Conservation (phyloP, 2,113 vertebrate species). For the Athene cunicularia region DNA sequence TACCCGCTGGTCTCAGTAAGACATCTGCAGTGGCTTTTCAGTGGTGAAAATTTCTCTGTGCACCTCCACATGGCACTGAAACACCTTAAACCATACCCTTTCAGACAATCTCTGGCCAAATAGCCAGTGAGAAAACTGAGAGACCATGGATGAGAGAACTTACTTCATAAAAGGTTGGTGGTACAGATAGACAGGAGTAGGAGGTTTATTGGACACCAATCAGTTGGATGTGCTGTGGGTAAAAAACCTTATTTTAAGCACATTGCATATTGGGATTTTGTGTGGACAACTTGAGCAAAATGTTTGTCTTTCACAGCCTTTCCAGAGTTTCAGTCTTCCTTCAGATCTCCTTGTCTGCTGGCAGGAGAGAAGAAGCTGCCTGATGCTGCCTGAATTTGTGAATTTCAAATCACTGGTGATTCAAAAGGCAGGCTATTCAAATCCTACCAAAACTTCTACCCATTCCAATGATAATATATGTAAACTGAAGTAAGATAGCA, state of each 20-base stretch:
- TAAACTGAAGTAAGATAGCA: not conserved
- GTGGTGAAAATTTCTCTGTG: not conserved
- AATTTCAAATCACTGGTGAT: not conserved
- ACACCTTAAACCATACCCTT: not conserved
- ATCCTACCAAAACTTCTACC: not conserved
- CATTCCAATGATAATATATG: not conserved
- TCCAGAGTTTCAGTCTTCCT: not conserved
- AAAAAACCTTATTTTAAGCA: not conserved
- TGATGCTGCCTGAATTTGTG: not conserved
- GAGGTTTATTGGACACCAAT: not conserved
- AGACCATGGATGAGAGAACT: not conserved
- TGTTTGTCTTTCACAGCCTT: accelerated
- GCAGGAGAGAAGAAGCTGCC: not conserved
- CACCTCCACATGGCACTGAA: not conserved
- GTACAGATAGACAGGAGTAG: not conserved
- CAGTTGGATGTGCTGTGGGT: not conserved
- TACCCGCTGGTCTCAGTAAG: not conserved
- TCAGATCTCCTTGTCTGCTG: not conserved
- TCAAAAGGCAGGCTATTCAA: not conserved
- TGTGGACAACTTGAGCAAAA: not conserved
- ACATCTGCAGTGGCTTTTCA: not conserved
- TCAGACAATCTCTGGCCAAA: not conserved
- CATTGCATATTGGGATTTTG: not conserved
- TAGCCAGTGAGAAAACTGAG: not conserved
- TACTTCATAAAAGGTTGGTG: not conserved